Evolutionary conservation across 2,797 vertebrate species (phyloP).

Genomic region (Decapterus maruadsi): DNA sequence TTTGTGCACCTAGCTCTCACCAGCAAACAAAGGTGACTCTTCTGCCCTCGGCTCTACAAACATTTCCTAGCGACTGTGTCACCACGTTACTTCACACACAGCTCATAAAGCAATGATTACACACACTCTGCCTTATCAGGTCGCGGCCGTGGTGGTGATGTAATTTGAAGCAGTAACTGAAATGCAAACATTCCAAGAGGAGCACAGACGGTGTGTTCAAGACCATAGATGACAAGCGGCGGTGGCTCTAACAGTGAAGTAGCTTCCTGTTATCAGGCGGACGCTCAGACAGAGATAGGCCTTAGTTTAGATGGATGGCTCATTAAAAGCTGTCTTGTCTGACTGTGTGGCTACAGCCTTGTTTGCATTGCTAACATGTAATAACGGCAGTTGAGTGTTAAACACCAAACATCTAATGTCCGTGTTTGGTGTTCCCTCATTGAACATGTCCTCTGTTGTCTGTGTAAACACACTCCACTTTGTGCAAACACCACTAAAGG

Average conservation of each 20-base stretch:
- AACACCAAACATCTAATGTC: constrained; percentile 42
- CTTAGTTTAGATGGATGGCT: constrained; percentile 5
- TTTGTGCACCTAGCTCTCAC: constrained; percentile 13
- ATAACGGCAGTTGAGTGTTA: constrained; percentile 41
- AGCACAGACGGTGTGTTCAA: constrained; percentile 43
- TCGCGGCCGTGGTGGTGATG: constrained; percentile 60
- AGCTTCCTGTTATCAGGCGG: constrained; percentile 37
- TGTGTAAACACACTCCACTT: constrained; percentile 60
- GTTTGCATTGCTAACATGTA: constrained; percentile 63
- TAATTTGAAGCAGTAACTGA: constrained; percentile 63
- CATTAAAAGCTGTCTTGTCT: constrained; percentile 28
- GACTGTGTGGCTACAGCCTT: constrained; percentile 18
- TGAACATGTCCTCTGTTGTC: constrained; percentile 50
- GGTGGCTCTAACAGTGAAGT: not conserved
- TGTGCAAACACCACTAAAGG: constrained; percentile 61
- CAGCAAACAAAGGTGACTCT: constrained; percentile 43
- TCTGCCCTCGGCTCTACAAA: constrained; percentile 58
- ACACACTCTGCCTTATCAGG: constrained; percentile 70
- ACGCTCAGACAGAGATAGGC: constrained; percentile 2
- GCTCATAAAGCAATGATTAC: constrained; percentile 72
- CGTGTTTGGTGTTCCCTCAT: constrained; percentile 52
- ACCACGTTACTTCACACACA: constrained; percentile 54
- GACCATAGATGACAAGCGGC: too few species aligned
- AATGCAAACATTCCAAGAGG: constrained; percentile 70
- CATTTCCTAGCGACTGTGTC: constrained; percentile 62